Percentiles rank a stretch among this genome's conserved stretches.
Evolutionary conservation across 2,113 vertebrate species (phyloP).

Genomic region (Heliornis fulica): DNA sequence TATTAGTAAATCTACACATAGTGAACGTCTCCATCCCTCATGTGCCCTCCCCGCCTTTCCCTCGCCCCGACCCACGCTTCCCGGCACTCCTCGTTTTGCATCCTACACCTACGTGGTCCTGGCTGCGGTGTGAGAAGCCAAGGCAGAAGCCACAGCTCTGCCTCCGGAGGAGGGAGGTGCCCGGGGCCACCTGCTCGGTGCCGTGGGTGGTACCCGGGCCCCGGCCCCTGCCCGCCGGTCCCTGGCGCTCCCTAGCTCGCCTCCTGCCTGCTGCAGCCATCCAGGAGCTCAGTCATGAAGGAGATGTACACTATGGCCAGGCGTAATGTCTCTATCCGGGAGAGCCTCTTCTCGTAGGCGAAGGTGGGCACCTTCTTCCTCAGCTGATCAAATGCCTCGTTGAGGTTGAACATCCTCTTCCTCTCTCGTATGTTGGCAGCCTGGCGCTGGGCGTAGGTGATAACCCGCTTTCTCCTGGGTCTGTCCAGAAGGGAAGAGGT

Average conservation of each 20-base stretch:
- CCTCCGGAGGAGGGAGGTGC: neutral
- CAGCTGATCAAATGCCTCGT: conserved; percentile 94
- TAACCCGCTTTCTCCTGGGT: conserved; percentile 86
- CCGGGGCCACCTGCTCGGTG: neutral
- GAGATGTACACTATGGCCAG: conserved; percentile 96
- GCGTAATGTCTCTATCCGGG: conserved; percentile 92
- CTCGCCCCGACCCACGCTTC: too few species aligned
- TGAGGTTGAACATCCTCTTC: conserved; percentile 95
- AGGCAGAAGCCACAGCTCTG: neutral
- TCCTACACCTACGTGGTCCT: neutral
- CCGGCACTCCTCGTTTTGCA: neutral
- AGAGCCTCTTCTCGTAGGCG: conserved; percentile 94
- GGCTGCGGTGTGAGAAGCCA: neutral
- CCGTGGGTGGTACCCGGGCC: neutral
- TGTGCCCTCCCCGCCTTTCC: too few species aligned
- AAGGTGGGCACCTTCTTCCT: conserved; percentile 95
- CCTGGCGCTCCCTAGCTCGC: neutral
- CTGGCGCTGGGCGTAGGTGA: conserved; percentile 90
- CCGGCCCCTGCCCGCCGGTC: neutral
- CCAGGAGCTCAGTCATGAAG: conserved; percentile 94
- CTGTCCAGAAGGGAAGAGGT: conserved; percentile 59
- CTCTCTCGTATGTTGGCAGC: conserved; percentile 94
- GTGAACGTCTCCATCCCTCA: too few species aligned
- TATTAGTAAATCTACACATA: too few species aligned
- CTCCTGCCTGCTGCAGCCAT: conserved; percentile 43